phyloP scores from a whole-genome alignment of 2,797 vertebrate species.

The Corythornis leucogaster region DNA sequence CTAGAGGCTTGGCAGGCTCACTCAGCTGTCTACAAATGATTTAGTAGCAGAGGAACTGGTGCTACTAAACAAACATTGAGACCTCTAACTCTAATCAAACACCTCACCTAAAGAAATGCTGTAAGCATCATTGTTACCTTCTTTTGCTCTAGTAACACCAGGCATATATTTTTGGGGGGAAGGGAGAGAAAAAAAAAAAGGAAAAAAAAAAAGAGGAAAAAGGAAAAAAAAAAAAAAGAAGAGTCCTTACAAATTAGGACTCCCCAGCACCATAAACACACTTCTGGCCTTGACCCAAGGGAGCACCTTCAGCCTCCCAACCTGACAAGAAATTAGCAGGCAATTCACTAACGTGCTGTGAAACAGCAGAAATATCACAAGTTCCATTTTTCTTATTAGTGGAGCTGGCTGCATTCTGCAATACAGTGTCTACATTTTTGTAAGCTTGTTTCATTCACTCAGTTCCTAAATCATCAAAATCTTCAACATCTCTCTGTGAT shows the following conservation, averaged over 20 bases:
- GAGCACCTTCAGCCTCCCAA: neutral
- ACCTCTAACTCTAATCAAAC: neutral
- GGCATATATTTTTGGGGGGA: neutral
- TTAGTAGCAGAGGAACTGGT: neutral
- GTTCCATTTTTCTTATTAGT: neutral
- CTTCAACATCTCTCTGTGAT: neutral
- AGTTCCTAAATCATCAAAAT: slow-evolving; percentile 52
- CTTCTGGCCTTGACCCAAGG: neutral
- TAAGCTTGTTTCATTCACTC: slow-evolving; percentile 26
- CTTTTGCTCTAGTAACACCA: neutral
- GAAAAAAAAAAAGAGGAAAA: neutral
- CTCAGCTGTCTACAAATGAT: neutral
- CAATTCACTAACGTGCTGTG: neutral
- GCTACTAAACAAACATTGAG: neutral
- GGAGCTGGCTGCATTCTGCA: neutral
- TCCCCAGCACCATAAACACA: neutral
- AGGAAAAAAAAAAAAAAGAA: too few relatives aligned
- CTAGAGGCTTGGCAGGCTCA: neutral
- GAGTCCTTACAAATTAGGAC: neutral
- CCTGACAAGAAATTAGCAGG: neutral
- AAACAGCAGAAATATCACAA: slow-evolving; percentile 24
- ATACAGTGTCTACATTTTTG: slow-evolving; percentile 18
- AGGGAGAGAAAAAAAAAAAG: neutral
- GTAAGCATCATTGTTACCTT: neutral
- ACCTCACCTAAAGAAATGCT: neutral